Conservation (phyloP, 2,113 vertebrate genomes). For the Orientallactaga bullata region DNA sequence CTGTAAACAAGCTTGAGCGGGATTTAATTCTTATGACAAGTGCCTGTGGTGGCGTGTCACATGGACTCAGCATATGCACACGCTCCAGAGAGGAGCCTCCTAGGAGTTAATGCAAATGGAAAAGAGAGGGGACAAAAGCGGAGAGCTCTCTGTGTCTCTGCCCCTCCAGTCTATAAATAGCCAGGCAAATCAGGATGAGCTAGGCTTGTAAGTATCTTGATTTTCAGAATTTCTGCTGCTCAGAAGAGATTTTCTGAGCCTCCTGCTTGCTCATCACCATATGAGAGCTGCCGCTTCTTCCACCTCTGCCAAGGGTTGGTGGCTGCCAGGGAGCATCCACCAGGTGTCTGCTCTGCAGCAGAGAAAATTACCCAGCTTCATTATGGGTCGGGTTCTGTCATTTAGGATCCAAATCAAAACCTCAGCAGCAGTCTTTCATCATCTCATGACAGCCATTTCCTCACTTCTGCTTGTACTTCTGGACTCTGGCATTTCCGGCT, state of each 20-base stretch:
- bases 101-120: conserved; percentile 87
- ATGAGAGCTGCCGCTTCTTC: conserved; percentile 72
- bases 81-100: conserved; percentile 85
- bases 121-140: not conserved
- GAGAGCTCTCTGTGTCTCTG: conserved; percentile 81
- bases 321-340: conserved; percentile 30
- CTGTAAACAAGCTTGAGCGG: conserved; percentile 91
- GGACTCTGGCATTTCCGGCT: not conserved
- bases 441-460: conserved; percentile 65
- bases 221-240: conserved; percentile 84
- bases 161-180: conserved; percentile 86
- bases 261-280: conserved; percentile 62
- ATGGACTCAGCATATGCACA: conserved; percentile 88
- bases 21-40: conserved; percentile 92
- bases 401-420: conserved; percentile 62
- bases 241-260: conserved; percentile 72
- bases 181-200: conserved; percentile 81
- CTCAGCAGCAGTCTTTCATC: conserved; percentile 65
- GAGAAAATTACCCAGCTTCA: conserved; percentile 56
- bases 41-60: conserved; percentile 88
- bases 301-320: conserved; percentile 67
- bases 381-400: conserved; percentile 54
- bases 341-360: conserved; percentile 65
- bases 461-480: conserved; percentile 35
- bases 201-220: conserved; percentile 85